Evolutionary conservation across 2,797 vertebrate genomes (phyloP), one percentile per base, ranked within the genome.

Genomic region (Micropoecilia bifurca): DNA sequence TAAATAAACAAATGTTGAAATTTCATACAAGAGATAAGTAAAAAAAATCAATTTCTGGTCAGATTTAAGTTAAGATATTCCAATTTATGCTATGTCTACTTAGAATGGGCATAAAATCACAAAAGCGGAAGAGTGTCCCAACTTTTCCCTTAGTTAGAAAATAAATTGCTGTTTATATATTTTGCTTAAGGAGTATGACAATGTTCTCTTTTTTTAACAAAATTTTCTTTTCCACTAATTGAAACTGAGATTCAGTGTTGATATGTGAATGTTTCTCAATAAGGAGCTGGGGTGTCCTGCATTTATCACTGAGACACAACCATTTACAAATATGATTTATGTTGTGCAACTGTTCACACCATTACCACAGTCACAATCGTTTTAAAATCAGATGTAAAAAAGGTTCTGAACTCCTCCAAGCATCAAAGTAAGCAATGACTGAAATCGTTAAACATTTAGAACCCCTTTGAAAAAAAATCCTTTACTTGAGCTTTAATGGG

Each of bases 341-440:
- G 79, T 53, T 48, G 79, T 79, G 77, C 80, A 86, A 72, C 20
- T n/a, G 53, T 76, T 82, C 68, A 88, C 47, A 78, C 74, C 63
- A 73, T 79, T 63, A 53, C 82, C 33, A 73, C 73, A 77, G 59
- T 79, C 55, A 53, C 82, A 39, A 73, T 71, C 73, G 50, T 81
- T 47, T 79, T 59, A 83, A 91, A 79, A 79, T 66, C 84, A 81
- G 86, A 86, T 66, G 77, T 69, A 12, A 81, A 55, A 87, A 53
- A 69, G 85, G 80, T 46, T 71, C 68, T 25, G 28, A 74, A 80
- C 73, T 77, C 45, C 77, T 75, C 66, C 0, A 10, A 10, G 76
- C 71, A 74, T 93, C 83, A 90, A 92, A 90, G 80, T 36, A 73
- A 50, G 71, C 81, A 90, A 92, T 39, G 13, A 91, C 88, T 74